phyloP scores from a whole-genome alignment of 92 coral and sea anemone genomes.

The Anthopleura xanthogrammica region DNA sequence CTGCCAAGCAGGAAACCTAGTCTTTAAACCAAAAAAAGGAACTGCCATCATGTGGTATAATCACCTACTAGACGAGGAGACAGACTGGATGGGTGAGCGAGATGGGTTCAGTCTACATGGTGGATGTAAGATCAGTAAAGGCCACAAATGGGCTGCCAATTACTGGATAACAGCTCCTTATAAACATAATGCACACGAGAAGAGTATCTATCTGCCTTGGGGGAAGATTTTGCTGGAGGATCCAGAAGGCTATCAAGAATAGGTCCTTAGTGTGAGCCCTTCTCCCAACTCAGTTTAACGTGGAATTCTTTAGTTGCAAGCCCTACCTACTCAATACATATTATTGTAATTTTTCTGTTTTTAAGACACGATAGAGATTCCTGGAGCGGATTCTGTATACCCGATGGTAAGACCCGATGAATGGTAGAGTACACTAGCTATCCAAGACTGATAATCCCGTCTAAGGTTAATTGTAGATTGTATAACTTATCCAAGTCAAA shows the following conservation, averaged over 20 bases:
- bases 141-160: slow-evolving; percentile 95
- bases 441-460: too few species aligned
- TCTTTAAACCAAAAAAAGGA: slow-evolving; percentile 74
- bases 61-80: slow-evolving; percentile 75
- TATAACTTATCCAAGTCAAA: too few species aligned
- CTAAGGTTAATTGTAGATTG: too few species aligned
- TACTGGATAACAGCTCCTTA: slow-evolving; percentile 76
- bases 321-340: too few species aligned
- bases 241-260: not conserved
- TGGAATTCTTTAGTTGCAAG: too few species aligned
- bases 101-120: slow-evolving; percentile 91
- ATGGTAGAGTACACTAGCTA: too few species aligned
- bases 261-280: too few species aligned
- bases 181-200: slow-evolving; percentile 49
- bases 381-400: too few species aligned
- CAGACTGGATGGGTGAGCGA: slow-evolving; percentile 85
- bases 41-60: slow-evolving; percentile 97
- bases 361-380: too few species aligned
- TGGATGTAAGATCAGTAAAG: slow-evolving; percentile 81
- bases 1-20: slow-evolving; percentile 56
- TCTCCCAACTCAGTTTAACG: too few species aligned
- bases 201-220: slow-evolving; percentile 39
- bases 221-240: slow-evolving; percentile 20
- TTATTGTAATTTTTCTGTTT: too few species aligned
- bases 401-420: too few species aligned